phyloP scores from a whole-genome alignment of 2,797 vertebrate species.

The Acanthurus leucopareius region DNA sequence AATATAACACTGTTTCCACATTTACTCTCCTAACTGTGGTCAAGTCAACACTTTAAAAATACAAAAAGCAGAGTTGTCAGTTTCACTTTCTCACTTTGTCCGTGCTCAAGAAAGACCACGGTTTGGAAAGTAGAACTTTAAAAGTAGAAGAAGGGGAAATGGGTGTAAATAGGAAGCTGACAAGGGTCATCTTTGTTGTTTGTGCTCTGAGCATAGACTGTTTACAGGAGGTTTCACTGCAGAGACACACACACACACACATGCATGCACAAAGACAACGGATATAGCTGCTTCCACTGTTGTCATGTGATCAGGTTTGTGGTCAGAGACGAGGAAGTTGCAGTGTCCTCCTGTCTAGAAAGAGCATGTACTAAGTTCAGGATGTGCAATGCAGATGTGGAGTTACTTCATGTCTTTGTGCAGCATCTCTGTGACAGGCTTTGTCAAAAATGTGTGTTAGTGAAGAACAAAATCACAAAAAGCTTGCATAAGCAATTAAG shows the following conservation, averaged over 20 bases:
- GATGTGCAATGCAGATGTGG: constrained; percentile 44
- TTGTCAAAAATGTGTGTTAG: neutral
- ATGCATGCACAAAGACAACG: constrained; percentile 56
- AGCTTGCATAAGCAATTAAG: neutral
- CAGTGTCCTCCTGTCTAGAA: constrained; percentile 70
- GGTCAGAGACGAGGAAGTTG: constrained; percentile 73
- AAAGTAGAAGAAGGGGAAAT: constrained; percentile 79
- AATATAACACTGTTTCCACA: constrained; percentile 11
- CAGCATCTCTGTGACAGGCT: neutral
- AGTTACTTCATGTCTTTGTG: constrained; percentile 1
- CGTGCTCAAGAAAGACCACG: constrained; percentile 30
- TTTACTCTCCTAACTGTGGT: constrained; percentile 16
- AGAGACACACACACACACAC: constrained; percentile 44
- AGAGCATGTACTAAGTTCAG: constrained; percentile 29
- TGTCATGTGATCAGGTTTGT: constrained; percentile 76
- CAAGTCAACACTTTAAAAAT: constrained; percentile 12
- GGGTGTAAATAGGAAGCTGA: constrained; percentile 79
- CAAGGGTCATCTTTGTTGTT: constrained; percentile 79
- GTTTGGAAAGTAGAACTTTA: constrained; percentile 76
- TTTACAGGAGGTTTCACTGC: constrained; percentile 54
- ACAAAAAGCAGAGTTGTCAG: constrained; percentile 33
- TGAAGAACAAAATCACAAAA: neutral
- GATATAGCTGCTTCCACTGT: constrained; percentile 78
- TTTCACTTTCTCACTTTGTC: constrained; percentile 69
- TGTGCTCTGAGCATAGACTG: constrained; percentile 61